phyloP scores from a whole-genome alignment of 1,140 invertebrate genomes.

The Colletes latitarsis region DNA sequence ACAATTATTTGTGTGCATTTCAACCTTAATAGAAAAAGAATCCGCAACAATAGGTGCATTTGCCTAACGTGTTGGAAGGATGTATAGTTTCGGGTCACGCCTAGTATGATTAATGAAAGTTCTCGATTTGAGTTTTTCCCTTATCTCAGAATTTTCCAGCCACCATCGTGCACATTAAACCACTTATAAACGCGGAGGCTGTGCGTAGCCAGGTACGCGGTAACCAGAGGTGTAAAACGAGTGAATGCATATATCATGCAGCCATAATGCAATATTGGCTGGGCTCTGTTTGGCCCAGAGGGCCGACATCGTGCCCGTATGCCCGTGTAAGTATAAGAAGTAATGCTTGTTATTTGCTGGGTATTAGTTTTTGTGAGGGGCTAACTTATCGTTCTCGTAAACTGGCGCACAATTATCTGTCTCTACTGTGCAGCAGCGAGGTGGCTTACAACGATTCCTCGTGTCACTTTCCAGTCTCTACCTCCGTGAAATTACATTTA shows the following conservation, averaged over 20 bases:
- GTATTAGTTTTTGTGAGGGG: conserved; percentile 71
- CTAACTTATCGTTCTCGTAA: conserved; percentile 74
- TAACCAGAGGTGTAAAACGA: conserved; percentile 67
- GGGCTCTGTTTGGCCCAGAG: conserved; percentile 50
- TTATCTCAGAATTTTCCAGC: conserved; percentile 1
- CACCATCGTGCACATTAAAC: conserved; percentile 9
- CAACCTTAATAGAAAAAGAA: no score
- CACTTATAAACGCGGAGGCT: conserved; percentile 1
- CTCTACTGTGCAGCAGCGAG: conserved; percentile 54
- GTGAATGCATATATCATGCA: conserved; percentile 70
- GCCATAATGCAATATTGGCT: conserved; percentile 70
- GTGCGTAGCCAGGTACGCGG: conserved; percentile 6
- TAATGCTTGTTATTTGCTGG: conserved; percentile 73
- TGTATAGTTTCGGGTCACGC: no score
- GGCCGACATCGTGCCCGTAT: conserved; percentile 41
- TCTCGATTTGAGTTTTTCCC: background rate
- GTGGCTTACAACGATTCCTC: conserved; percentile 43
- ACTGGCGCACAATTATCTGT: conserved; percentile 71
- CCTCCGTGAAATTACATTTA: conserved; percentile 61
- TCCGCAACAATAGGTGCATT: no score
- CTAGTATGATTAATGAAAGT: background rate
- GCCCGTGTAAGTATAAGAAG: conserved; percentile 70
- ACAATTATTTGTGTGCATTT: no score
- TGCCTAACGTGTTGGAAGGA: no score
- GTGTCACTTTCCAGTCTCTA: conserved; percentile 53